A percentile compares a stretch with the other conserved stretches of the same genome.
Evolutionary conservation across 2,888 invertebrate genomes (phyloP).

Genomic region (Altica lythri): DNA sequence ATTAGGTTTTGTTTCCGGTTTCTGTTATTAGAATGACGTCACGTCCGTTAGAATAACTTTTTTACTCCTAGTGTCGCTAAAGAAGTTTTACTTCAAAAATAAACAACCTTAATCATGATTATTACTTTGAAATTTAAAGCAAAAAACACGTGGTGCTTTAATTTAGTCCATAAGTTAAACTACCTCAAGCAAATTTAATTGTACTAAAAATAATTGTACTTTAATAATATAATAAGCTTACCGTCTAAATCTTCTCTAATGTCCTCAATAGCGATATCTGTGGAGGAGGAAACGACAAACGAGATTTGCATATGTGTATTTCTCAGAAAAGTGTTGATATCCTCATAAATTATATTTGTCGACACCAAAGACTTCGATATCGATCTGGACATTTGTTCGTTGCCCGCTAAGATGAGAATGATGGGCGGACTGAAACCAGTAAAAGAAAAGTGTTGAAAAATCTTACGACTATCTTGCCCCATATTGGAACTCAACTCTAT

Average conservation of each 20-base stretch:
- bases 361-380: conserved; percentile 62
- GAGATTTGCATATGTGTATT: conserved; percentile 69
- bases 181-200: no score
- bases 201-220: no score
- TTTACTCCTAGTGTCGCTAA: no score
- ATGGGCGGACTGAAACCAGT: conserved; percentile 60
- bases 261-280: conserved; percentile 66
- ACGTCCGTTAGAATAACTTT: no score
- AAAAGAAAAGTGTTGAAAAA: conserved; percentile 11
- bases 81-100: no score
- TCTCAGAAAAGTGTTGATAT: conserved; percentile 65
- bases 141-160: no score
- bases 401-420: conserved; percentile 66
- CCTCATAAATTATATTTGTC: conserved; percentile 63
- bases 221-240: conserved; percentile 51
- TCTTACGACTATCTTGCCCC: background rate
- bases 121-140: no score
- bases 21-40: no score
- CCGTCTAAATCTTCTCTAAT: conserved; percentile 68
- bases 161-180: no score
- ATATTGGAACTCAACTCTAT: background rate
- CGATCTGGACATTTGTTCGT: conserved; percentile 65
- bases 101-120: no score
- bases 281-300: conserved; percentile 55
- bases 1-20: no score